phyloP scores from a whole-genome alignment of 2,888 invertebrate species.

The Diarsia rubi region DNA sequence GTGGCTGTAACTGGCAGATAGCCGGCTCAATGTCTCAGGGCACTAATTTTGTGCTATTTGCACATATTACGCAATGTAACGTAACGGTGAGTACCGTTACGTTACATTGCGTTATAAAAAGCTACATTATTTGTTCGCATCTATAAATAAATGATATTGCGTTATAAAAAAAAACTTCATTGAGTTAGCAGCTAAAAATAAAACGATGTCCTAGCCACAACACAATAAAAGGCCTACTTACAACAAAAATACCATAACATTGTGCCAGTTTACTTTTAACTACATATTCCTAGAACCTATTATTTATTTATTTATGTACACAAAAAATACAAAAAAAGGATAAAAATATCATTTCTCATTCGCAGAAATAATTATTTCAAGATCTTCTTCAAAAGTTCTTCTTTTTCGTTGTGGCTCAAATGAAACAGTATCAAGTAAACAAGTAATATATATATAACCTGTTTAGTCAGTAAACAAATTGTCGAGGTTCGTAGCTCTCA shows the following conservation, averaged over 20 bases:
- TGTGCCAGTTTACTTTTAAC: background rate
- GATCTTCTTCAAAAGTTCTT: background rate
- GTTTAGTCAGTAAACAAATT: slow-evolving; percentile 60
- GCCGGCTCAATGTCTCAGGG: no score
- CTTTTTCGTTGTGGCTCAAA: slow-evolving; percentile 10
- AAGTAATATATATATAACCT: slow-evolving; percentile 31
- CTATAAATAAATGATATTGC: background rate
- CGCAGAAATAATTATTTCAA: slow-evolving; percentile 6
- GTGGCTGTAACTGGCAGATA: no score
- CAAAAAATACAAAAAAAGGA: no score
- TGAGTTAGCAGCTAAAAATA: background rate
- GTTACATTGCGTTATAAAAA: no score
- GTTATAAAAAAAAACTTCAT: no score
- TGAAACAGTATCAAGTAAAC: slow-evolving; percentile 25
- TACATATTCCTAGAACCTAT: background rate
- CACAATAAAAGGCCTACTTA: background rate
- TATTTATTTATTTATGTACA: no score
- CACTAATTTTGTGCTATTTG: no score
- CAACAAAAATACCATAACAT: background rate
- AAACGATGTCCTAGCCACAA: background rate
- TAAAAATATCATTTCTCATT: no score
- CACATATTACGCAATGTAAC: no score
- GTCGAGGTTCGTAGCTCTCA: slow-evolving; percentile 69
- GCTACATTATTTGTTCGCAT: background rate
- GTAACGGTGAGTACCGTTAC: no score